A percentile compares a stretch with the other conserved stretches of the same genome.
Evolutionary conservation across 2,888 invertebrate species (phyloP).

Genomic region (Pristionchus exspectatus): DNA sequence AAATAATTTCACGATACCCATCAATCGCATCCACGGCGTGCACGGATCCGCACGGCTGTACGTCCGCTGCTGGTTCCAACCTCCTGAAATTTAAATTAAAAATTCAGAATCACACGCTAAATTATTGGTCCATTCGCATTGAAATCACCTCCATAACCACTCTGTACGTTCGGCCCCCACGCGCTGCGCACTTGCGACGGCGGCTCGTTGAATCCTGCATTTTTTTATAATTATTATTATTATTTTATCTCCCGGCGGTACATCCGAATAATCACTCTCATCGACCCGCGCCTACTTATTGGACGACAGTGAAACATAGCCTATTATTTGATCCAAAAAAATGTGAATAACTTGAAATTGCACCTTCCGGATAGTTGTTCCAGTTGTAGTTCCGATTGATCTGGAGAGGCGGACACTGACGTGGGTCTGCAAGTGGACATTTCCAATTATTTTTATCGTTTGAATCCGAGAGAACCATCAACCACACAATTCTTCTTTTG

Average conservation of each 20-base stretch:
- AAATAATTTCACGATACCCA: too few relatives aligned
- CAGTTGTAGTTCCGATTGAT: slow-evolving; percentile 45
- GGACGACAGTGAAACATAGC: too few relatives aligned
- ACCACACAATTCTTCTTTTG: too few relatives aligned
- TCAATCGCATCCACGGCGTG: slow-evolving; percentile 26
- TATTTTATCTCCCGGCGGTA: neutral
- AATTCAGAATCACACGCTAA: too few relatives aligned
- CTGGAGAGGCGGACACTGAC: neutral
- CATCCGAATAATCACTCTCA: too few relatives aligned
- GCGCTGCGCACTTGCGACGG: neutral
- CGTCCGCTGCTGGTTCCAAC: slow-evolving; percentile 14
- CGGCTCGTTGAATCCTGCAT: slow-evolving; percentile 1
- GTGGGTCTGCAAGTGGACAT: neutral
- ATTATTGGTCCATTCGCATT: too few relatives aligned
- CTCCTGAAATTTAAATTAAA: too few relatives aligned
- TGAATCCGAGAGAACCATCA: too few relatives aligned
- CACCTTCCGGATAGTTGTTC: slow-evolving; percentile 40
- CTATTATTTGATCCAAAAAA: neutral
- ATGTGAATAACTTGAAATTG: neutral
- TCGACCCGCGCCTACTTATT: too few relatives aligned
- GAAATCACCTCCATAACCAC: slow-evolving; percentile 25
- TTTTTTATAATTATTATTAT: neutral
- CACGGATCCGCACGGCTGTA: slow-evolving; percentile 24
- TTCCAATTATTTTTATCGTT: too few relatives aligned
- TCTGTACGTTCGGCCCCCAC: neutral